phyloP scores from a whole-genome alignment of 2,888 invertebrate genomes.

The Dichetophora obliterata region DNA sequence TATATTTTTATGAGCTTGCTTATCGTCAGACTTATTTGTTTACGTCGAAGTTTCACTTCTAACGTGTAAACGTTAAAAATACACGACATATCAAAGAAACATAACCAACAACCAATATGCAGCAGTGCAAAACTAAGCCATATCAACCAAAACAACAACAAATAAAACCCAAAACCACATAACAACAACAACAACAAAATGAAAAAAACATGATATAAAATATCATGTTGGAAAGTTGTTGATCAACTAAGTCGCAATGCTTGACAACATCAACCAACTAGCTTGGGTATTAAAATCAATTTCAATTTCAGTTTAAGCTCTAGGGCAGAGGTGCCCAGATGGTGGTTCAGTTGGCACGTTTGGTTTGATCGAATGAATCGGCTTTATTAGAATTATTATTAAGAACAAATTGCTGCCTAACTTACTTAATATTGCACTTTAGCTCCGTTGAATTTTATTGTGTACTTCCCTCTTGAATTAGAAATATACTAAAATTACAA shows the following conservation, averaged over 20 bases:
- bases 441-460: no score
- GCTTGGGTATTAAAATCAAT: slow-evolving; percentile 9
- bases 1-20: background rate
- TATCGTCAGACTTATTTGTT: background rate
- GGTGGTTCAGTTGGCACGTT: no score
- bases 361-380: no score
- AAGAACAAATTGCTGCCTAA: no score
- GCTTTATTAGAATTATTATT: no score
- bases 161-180: background rate
- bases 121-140: background rate
- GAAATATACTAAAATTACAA: no score
- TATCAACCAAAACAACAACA: background rate
- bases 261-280: slow-evolving; percentile 35
- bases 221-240: slow-evolving; percentile 25
- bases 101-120: background rate
- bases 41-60: no score
- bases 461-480: no score
- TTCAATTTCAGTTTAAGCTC: slow-evolving; percentile 14
- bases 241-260: background rate
- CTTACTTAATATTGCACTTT: no score
- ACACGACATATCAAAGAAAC: background rate
- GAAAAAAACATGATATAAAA: background rate
- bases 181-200: background rate
- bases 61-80: background rate
- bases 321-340: background rate